Base-by-base conservation (phyloP, 2,888 invertebrate genomes). In the Platycheirus rosarum region DNA sequence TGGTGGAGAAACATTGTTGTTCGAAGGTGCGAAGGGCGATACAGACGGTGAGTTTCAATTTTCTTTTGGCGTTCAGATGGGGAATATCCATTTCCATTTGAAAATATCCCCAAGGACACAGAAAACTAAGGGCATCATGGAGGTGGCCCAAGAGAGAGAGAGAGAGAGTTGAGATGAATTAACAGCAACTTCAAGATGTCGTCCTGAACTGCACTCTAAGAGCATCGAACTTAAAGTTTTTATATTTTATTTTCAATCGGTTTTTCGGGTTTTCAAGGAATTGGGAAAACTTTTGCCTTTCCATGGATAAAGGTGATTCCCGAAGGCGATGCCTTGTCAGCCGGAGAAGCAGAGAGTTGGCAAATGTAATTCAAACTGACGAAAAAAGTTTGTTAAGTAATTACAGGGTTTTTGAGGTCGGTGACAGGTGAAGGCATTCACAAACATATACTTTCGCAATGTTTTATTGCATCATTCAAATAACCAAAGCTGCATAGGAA, bases 131-230 rank as follows among this genome's bases (percentile, higher is more conserved):
- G 16, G 23, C 18, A 32, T 26, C 32, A 18, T 18, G 26, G 35
- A n/a, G 18, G 13, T 16, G 11, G 63, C n/a, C n/a, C n/a, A n/a
- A n/a, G n/a, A n/a, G n/a, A n/a, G n/a, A n/a, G n/a, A n/a, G n/a
- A n/a, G n/a, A n/a, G 46, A 57, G 44, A 62, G 55, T 74, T 29
- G 3, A 46, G 57, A 63, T 57, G 51, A 63, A 69, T 74, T 69
- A 74, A 63, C 53, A 55, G 40, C n/a, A 69, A 62, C 62, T 62
- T 68, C 26, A 66, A 73, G 42, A 62, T 66, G 77, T 78, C 71
- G 76, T 32, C 53, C 51, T 63, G 14, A 42, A 48, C 55, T 63
- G 13, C 13, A 18, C n/a, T n/a, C 13, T 13, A 4, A 42, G 29
- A 20, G 32, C 35, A 32, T 29, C 46, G 37, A 63, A 26, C 37